phyloP scores from a whole-genome alignment of 2,888 invertebrate species.

The Melangyna quadrimaculata region DNA sequence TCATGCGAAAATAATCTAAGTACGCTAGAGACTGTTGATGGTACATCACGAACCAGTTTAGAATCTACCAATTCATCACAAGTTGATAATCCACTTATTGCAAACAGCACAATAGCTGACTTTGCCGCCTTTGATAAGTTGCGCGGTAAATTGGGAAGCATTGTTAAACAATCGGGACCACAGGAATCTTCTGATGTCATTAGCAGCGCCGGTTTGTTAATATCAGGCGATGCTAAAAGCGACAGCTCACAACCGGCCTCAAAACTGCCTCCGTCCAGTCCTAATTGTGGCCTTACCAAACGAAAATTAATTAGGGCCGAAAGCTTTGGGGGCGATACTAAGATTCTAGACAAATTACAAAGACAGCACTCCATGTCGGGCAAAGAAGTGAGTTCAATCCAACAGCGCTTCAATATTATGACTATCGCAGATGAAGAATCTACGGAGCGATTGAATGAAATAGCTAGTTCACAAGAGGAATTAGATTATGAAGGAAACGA shows the following conservation, averaged over 20 bases:
- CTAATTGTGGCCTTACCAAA: conserved; percentile 82
- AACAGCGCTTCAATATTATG: conserved; percentile 77
- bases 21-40: conserved; percentile 80
- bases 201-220: conserved; percentile 83
- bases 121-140: conserved; percentile 83
- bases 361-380: conserved; percentile 79
- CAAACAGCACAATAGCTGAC: conserved; percentile 77
- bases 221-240: conserved; percentile 80
- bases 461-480: conserved; percentile 77
- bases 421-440: conserved; percentile 73
- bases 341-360: conserved; percentile 87
- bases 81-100: conserved; percentile 72
- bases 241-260: conserved; percentile 63
- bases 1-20: conserved; percentile 80
- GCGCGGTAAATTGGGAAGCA: conserved; percentile 84
- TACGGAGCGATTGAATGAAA: conserved; percentile 72
- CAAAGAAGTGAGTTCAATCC: conserved; percentile 65
- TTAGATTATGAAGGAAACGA: conserved; percentile 73
- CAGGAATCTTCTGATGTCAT: conserved; percentile 78
- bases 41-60: conserved; percentile 80
- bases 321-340: conserved; percentile 90
- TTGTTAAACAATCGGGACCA: conserved; percentile 83
- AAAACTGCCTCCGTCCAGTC: conserved; percentile 82
- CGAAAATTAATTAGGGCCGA: conserved; percentile 85
- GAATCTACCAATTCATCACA: conserved; percentile 78